Conservation (phyloP, 2,888 invertebrate species). For the Cistogaster globosa region DNA sequence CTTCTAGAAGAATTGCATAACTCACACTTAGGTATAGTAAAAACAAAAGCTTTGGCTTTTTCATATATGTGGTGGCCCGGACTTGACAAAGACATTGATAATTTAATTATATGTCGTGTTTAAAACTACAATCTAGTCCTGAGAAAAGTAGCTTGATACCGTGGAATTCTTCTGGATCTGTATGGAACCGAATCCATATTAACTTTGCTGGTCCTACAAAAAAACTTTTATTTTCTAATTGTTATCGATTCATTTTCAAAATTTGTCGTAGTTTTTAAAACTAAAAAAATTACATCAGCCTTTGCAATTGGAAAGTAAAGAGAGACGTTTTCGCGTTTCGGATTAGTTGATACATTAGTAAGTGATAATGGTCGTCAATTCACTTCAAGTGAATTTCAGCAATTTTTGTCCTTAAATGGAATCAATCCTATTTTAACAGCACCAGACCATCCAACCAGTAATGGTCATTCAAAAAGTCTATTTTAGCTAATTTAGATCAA, state of each 20-base stretch:
- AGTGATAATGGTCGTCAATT: no score
- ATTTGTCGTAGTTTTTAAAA: conserved; percentile 71
- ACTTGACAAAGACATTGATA: conserved; percentile 62
- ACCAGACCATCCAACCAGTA: no score
- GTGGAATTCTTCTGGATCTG: conserved; percentile 45
- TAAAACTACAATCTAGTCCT: conserved; percentile 64
- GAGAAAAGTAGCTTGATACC: conserved; percentile 65
- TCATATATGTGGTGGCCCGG: conserved; percentile 70
- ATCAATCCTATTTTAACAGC: no score
- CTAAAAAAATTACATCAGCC: conserved; percentile 62
- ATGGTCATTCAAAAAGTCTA: conserved; percentile 67
- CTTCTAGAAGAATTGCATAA: conserved; percentile 27
- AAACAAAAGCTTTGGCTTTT: conserved; percentile 58
- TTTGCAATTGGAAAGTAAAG: conserved; percentile 59
- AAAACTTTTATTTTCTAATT: conserved; percentile 60
- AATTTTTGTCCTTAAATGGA: conserved; percentile 60
- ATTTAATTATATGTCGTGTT: conserved; percentile 60
- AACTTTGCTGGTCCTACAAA: conserved; percentile 69
- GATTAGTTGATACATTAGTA: no score
- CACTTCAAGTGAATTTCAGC: conserved; percentile 35
- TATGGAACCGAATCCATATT: conserved; percentile 62
- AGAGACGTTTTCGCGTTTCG: conserved; percentile 14
- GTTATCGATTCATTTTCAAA: conserved; percentile 68
- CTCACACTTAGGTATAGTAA: conserved; percentile 33
- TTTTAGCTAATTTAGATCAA: conserved; percentile 55